Evolutionary conservation across 1,140 invertebrate genomes (phyloP), one percentile per base, ranked within the genome.

Genomic region (Yoshiicerus persimilis): DNA sequence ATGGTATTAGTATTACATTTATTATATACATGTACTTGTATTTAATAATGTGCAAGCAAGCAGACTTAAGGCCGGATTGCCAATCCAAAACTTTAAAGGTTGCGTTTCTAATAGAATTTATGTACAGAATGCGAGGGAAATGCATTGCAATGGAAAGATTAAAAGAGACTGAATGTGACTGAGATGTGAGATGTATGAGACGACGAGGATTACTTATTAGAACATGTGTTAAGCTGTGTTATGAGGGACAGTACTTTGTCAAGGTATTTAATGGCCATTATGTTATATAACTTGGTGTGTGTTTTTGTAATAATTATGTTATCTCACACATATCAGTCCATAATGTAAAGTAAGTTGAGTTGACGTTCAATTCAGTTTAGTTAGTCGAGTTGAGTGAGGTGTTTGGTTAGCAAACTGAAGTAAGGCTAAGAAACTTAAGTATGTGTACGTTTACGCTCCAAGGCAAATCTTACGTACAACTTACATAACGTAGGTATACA

Each of bases 391-490:
- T 80, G 30, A 80, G 75, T 80, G 75, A 80, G 75, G 30, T 80
- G 75, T 80, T 80, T 80, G 75, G 75, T 80, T 80, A 80, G 75
- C 75, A 80, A 80, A 80, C 75, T 80, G 2, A 80, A 80, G 13
- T 80, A 80, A 80, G 75, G 75, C 75, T 80, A 80, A 30, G 75
- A 80, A 80, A 80, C 75, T 80, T 80, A 80, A 80, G 75, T 70
- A 70, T 70, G 13, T 13, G 25, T 80, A 80, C 75, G 75, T 80
- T 80, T 80, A 80, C 75, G 75, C 75, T 80, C 75, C 75, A 80
- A 80, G 75, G 75, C 75, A 80, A 80, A 80, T 80, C 30, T 80
- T 80, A 66, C 62, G 62, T 66, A 66, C 62, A 23, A 10, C 9
- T 4, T 66, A 30, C 66, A 23, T 64, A 20, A 20, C 20, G 27